phyloP scores from a whole-genome alignment of 2,888 invertebrate genomes.

The Parascotia fuliginaria region DNA sequence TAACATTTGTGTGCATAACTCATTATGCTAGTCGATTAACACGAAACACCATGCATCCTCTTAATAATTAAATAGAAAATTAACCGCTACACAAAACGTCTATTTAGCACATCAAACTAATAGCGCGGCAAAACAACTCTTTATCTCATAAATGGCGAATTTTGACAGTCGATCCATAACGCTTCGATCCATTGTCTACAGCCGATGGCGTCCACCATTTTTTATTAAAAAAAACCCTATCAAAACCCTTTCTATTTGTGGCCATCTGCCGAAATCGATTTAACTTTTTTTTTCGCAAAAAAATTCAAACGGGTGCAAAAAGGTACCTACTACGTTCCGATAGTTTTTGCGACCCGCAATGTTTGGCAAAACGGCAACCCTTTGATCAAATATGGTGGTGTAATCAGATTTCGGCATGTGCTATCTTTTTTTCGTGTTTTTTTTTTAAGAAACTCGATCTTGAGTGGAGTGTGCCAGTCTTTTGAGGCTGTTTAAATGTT shows the following conservation, averaged over 20 bases:
- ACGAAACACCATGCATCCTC: constrained; percentile 40
- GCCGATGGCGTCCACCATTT: constrained; percentile 68
- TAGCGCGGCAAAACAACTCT: constrained; percentile 59
- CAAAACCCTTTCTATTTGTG: constrained; percentile 81
- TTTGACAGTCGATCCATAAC: constrained; percentile 78
- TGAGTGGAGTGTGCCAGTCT: constrained; percentile 79
- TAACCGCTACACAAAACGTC: constrained; percentile 34
- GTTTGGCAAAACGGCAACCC: constrained; percentile 79
- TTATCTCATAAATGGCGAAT: constrained; percentile 70
- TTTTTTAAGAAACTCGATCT: constrained; percentile 79
- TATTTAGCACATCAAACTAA: constrained; percentile 56
- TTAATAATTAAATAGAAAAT: constrained; percentile 43
- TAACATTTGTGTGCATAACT: constrained; percentile 11
- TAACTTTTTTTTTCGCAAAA: constrained; percentile 78
- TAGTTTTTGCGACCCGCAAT: constrained; percentile 70
- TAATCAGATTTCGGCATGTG: constrained; percentile 86
- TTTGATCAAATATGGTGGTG: constrained; percentile 78
- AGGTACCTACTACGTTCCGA: constrained; percentile 54
- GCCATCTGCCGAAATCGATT: constrained; percentile 85
- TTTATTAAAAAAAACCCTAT: constrained; percentile 67
- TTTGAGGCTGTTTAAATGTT: constrained; percentile 77
- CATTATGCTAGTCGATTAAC: constrained; percentile 6
- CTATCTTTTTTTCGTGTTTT: constrained; percentile 66
- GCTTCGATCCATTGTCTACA: constrained; percentile 75
- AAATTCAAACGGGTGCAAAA: constrained; percentile 80